These are phyloP conservation scores for Exaiptasia diaphana DNA, from an alignment of 64 coral and sea anemone genomes.

Conservation along the genomic window DNA sequence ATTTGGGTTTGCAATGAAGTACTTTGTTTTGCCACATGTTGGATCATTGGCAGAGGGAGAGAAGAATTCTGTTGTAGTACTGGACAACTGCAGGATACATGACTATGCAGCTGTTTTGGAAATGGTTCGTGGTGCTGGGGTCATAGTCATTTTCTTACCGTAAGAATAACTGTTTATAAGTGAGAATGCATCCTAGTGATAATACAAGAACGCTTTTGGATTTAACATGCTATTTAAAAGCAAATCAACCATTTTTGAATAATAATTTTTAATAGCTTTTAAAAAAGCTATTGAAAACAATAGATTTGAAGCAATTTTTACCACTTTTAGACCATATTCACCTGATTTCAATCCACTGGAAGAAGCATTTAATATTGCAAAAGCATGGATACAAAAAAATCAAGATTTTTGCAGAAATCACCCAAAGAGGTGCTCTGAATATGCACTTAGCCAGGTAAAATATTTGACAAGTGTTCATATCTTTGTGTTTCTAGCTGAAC, in stretches of 20 bases:
- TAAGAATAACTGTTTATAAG: no score
- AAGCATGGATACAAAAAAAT: slow-evolving; percentile 27
- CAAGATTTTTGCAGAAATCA: slow-evolving; percentile 4
- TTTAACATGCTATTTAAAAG: no score
- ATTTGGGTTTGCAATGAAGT: slow-evolving; percentile 19
- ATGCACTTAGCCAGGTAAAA: slow-evolving; percentile 15
- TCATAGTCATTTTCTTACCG: slow-evolving; percentile 18
- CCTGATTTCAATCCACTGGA: slow-evolving; percentile 15
- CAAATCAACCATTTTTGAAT: no score
- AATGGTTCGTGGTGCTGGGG: neutral
- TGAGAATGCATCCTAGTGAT: no score
- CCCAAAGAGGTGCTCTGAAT: slow-evolving; percentile 38
- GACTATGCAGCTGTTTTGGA: neutral
- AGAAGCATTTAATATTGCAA: neutral
- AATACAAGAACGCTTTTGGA: no score
- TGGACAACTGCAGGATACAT: slow-evolving; percentile 31
- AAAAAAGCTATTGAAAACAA: no score
- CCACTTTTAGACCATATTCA: neutral
- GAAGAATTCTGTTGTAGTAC: slow-evolving; percentile 1
- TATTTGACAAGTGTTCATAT: no score
- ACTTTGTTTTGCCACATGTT: slow-evolving; percentile 34
- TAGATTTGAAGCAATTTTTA: no score
- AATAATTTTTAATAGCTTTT: no score
- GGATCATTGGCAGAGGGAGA: slow-evolving; percentile 25
- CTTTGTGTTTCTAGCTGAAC: no score